Base-by-base conservation (phyloP, 2,888 invertebrate genomes). In the Tetramorium bicarinatum region DNA sequence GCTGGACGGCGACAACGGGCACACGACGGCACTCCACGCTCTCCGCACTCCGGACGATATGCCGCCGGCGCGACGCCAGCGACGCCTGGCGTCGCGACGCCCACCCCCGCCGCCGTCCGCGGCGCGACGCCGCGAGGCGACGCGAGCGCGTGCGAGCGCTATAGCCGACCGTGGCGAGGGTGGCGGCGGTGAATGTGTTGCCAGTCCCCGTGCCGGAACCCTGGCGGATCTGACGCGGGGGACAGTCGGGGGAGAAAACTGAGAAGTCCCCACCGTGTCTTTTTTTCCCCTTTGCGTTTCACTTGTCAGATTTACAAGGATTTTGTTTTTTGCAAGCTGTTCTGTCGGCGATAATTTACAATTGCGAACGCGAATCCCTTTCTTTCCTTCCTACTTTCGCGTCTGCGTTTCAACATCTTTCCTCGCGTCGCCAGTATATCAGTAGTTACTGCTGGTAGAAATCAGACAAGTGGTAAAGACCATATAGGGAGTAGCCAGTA, bases 71-170 rank as follows among this genome's bases (percentile, higher is more conserved):
- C 88, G 89, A 88, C 89, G 87, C 79, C 85, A 89, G 91, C 88
- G 90, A 91, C 91, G 90, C 83, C 90, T 88, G 85, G 88, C 89
- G 88, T 91, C 87, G 83, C 88, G 88, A 88, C 89, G 91, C 90
- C 90, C 89, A 77, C 85, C 86, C 85, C 85, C 87, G 15, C 56
- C 29, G 75, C 71, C 54, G 21, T 52, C 49, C 15, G 47, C 61
- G 38, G 18, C 25, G 34, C 76, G 41, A 72, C 29, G 67, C 25
- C 72, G 71, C 21, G 72, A 21, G 13, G 25, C 54, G 82, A 82
- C 67, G 67, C 69, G 72, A 49, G 38, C 64, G 52, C 59, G 72
- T 44, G 47, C 21, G 47, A 59, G 29, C 69, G 41, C 13, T 62
- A 54, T 49, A 59, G 34, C 29, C 38, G 66, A 52, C 15, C 44